phyloP scores from a whole-genome alignment of 2,113 vertebrate species.

The Macrotus californicus region DNA sequence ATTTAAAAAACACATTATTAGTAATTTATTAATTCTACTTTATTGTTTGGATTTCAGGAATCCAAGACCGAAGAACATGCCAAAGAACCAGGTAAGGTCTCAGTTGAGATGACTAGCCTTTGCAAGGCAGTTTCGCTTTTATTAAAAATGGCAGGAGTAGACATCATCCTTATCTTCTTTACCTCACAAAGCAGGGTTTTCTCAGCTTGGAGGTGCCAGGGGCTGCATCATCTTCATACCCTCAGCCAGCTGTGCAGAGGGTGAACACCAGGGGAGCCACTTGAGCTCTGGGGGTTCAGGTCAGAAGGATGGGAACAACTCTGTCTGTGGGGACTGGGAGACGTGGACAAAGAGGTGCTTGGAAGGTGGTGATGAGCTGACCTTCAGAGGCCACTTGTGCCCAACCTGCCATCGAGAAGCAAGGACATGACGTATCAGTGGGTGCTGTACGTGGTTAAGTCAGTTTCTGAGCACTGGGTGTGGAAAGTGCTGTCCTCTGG shows the following conservation, averaged over 20 bases:
- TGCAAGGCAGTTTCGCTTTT: neutral
- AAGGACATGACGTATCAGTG: neutral
- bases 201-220: neutral
- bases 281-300: neutral
- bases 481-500: neutral
- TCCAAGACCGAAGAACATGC: neutral
- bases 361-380: neutral
- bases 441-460: neutral
- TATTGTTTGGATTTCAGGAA: slow-evolving; percentile 73
- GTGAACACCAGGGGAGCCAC: neutral
- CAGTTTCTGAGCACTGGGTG: neutral
- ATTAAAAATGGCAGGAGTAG: neutral
- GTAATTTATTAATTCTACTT: slow-evolving; percentile 39
- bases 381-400: neutral
- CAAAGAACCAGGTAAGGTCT: slow-evolving; percentile 66
- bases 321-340: neutral
- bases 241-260: neutral
- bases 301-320: neutral
- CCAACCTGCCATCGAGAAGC: neutral
- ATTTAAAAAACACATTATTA: neutral
- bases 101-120: neutral
- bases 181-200: neutral
- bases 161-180: neutral
- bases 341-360: neutral
- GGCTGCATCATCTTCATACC: neutral